Evolutionary conservation across 2,797 vertebrate genomes (phyloP).

Genomic region (Pseudopleuronectes americanus): DNA sequence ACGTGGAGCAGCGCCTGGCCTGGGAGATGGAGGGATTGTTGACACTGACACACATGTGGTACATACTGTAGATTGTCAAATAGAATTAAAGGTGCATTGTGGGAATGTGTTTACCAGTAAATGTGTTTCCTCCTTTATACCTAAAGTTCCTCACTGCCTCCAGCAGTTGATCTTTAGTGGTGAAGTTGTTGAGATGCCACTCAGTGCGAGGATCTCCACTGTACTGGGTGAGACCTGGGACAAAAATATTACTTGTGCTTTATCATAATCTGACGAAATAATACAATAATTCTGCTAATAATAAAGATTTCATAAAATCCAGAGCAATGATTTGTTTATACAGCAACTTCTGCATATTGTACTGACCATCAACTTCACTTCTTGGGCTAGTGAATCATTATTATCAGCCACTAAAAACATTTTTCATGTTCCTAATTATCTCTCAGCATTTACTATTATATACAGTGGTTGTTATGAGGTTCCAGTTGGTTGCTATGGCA

Average conservation of each 20-base stretch:
- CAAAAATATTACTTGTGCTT: slow-evolving; percentile 3
- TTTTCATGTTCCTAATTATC: no score
- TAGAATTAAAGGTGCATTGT: neutral
- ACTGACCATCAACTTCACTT: no score
- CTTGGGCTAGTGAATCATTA: no score
- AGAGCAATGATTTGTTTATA: no score
- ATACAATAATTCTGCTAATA: no score
- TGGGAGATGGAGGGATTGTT: slow-evolving; percentile 51
- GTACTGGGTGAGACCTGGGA: slow-evolving; percentile 92
- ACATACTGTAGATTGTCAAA: no score
- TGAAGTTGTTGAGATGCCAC: slow-evolving; percentile 91
- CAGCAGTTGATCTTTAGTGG: slow-evolving; percentile 87
- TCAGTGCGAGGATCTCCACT: slow-evolving; percentile 94
- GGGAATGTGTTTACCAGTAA: slow-evolving; percentile 85
- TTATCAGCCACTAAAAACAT: no score
- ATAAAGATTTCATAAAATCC: no score
- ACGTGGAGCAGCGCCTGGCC: slow-evolving; percentile 92
- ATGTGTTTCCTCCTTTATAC: slow-evolving; percentile 95
- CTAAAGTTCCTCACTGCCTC: slow-evolving; percentile 86
- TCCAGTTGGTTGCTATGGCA: no score
- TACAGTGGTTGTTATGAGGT: neutral
- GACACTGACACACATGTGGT: neutral
- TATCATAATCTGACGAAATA: neutral
- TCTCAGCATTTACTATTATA: no score
- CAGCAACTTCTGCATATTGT: no score